phyloP scores from a whole-genome alignment of 2,797 vertebrate species.

The Gymnothorax reevesii region DNA sequence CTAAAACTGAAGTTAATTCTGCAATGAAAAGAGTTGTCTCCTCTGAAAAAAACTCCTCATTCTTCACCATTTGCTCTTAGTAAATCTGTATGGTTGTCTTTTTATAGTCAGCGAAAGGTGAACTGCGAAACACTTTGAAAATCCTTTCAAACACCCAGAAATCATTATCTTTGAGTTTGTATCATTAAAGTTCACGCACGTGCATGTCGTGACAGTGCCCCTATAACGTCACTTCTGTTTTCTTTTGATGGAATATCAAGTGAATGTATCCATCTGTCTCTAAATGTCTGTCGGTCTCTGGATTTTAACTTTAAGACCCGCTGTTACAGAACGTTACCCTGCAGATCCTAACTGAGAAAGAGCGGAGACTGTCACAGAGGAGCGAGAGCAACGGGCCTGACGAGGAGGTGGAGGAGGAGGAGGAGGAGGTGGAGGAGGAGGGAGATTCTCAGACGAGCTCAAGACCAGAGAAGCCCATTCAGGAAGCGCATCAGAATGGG shows the following conservation, averaged over 20 bases:
- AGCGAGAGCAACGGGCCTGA: conserved; percentile 41
- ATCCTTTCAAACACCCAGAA: no score
- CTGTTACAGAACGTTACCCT: conserved; percentile 70
- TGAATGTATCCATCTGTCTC: neutral
- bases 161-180: no score
- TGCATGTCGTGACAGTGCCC: no score
- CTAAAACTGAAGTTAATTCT: no score
- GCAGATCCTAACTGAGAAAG: conserved; percentile 62
- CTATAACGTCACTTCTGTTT: neutral
- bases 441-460: conserved; percentile 30
- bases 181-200: no score
- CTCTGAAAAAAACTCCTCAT: no score
- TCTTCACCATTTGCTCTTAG: no score
- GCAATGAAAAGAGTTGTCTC: no score
- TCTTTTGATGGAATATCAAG: neutral
- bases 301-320: conserved; percentile 1
- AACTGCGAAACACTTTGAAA: no score
- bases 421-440: conserved; percentile 46
- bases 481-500: conserved; percentile 56
- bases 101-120: no score
- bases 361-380: conserved; percentile 30
- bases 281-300: neutral
- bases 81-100: no score
- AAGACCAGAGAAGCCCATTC: conserved; percentile 33
- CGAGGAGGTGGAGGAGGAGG: conserved; percentile 36